Percentiles rank a stretch among this genome's conserved stretches.
Evolutionary conservation across 2,888 invertebrate genomes (phyloP).

Genomic region (Drosophila histrio): DNA sequence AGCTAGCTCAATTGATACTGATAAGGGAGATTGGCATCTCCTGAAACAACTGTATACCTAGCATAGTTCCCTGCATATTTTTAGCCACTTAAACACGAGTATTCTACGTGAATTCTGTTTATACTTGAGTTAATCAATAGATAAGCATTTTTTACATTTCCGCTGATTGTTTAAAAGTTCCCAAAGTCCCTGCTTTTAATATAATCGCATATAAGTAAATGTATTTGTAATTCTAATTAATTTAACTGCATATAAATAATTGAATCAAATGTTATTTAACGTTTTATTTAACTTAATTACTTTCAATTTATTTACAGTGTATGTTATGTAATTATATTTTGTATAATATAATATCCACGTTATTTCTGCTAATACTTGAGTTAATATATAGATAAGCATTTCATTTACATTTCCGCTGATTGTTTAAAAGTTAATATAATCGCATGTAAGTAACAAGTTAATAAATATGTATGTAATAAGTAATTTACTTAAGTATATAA

Average conservation of each 20-base stretch:
- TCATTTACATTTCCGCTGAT: constrained; percentile 8
- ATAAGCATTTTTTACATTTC: neutral
- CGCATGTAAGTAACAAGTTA: neutral
- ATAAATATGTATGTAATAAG: no score
- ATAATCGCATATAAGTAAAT: neutral
- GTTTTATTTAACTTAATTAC: no score
- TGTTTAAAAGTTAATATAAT: neutral
- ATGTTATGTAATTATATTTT: no score
- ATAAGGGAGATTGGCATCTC: no score
- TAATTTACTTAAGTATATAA: neutral
- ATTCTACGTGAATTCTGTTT: neutral
- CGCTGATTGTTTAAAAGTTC: neutral
- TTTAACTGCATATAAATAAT: no score
- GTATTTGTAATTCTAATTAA: neutral
- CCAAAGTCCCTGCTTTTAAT: neutral
- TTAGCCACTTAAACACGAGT: no score
- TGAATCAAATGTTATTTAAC: no score
- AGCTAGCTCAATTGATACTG: no score
- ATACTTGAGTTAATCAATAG: neutral
- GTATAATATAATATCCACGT: no score
- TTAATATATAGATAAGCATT: neutral
- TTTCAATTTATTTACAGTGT: no score
- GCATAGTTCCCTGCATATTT: no score
- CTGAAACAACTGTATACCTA: no score
- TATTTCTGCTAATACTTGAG: neutral